phyloP scores from a whole-genome alignment of 2,113 vertebrate species.

The Odocoileus hemionus region DNA sequence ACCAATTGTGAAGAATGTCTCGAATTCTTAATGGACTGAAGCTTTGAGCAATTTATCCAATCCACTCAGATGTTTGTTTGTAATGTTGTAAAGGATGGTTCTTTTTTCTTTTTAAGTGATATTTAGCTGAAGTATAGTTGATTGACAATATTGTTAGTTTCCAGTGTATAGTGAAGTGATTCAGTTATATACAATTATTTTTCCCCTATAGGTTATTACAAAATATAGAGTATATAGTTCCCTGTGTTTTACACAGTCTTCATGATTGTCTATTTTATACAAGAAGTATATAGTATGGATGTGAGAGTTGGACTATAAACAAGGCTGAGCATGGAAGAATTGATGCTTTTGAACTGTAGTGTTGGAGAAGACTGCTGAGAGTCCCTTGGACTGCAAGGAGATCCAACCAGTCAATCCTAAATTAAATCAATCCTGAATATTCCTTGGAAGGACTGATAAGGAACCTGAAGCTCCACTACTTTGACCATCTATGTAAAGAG shows the following conservation, averaged over 20 bases:
- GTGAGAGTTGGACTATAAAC: background rate
- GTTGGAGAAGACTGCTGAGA: background rate
- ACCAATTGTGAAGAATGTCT: background rate
- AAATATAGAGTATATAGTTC: background rate
- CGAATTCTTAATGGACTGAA: background rate
- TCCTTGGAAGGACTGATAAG: rapidly evolving
- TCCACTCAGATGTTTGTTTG: background rate
- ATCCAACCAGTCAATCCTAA: background rate
- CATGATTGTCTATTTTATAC: background rate
- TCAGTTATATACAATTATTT: background rate
- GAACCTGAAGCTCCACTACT: background rate
- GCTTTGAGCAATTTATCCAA: background rate
- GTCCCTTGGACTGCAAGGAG: background rate
- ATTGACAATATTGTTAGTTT: background rate
- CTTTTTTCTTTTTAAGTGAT: background rate
- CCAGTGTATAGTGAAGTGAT: background rate
- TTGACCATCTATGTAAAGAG: background rate
- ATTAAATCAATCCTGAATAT: background rate
- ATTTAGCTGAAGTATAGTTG: background rate
- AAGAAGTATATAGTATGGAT: background rate
- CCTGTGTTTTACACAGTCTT: background rate
- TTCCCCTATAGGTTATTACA: background rate
- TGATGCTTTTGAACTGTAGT: background rate
- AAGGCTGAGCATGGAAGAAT: background rate
- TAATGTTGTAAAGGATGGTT: background rate